Evolutionary conservation across 2,113 vertebrate species (phyloP).

Genomic region (Ardeotis arabs): DNA sequence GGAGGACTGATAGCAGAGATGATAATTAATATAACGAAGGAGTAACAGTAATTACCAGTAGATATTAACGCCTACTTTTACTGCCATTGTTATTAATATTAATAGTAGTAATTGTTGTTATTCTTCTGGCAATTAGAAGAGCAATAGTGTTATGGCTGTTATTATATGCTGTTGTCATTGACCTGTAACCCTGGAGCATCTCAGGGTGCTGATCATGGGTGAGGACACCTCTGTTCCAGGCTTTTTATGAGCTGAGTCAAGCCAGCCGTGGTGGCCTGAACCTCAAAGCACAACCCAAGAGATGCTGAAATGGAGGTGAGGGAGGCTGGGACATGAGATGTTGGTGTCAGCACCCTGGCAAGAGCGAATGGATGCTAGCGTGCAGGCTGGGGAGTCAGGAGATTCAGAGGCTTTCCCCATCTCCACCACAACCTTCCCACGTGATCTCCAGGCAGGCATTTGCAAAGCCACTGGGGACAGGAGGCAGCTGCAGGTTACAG

Average conservation of each 20-base stretch:
- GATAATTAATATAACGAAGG: neutral
- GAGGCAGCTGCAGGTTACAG: neutral
- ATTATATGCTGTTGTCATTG: neutral
- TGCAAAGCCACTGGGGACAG: neutral
- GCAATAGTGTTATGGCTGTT: neutral
- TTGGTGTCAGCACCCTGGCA: neutral
- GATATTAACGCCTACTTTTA: neutral
- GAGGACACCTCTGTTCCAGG: neutral
- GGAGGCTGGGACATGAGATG: fast-evolving
- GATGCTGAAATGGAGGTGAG: neutral
- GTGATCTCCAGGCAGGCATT: neutral
- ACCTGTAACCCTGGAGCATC: neutral
- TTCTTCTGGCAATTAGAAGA: neutral
- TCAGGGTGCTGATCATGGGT: neutral
- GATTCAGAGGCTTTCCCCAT: neutral
- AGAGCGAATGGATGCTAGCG: fast-evolving
- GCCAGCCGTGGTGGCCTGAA: neutral
- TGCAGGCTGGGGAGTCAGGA: fast-evolving
- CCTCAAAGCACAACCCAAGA: neutral
- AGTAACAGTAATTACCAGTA: neutral
- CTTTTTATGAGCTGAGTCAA: neutral
- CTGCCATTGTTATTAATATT: neutral
- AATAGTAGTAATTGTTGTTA: neutral
- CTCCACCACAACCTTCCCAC: neutral
- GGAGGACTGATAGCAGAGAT: neutral